Conservation (phyloP, 2,888 invertebrate species). For the Cosmorhoe ocellata region DNA sequence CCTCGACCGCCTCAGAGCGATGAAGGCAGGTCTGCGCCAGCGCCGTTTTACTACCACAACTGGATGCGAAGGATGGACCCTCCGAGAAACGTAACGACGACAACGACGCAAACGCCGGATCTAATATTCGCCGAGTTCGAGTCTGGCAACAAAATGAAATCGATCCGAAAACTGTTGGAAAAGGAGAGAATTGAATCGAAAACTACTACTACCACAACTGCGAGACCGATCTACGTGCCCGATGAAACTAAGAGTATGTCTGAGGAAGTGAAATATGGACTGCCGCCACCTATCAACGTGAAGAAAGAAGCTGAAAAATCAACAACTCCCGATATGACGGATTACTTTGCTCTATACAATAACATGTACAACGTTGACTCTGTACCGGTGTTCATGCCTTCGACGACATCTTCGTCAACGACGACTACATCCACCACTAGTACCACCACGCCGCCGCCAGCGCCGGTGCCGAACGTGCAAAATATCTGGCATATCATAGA, state of each 20-base stretch:
- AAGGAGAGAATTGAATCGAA: slow-evolving; percentile 54
- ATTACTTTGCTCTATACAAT: slow-evolving; percentile 62
- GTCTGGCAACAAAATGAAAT: slow-evolving; percentile 62
- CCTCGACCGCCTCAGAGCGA: slow-evolving; percentile 47
- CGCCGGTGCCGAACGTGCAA: slow-evolving; percentile 50
- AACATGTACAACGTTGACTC: slow-evolving; percentile 54
- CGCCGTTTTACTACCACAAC: slow-evolving; percentile 72
- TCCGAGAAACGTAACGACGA: slow-evolving; percentile 46
- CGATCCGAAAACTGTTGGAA: slow-evolving; percentile 67
- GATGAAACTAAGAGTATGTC: slow-evolving; percentile 46
- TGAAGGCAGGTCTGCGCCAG: slow-evolving; percentile 61
- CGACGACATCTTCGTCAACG: slow-evolving; percentile 31
- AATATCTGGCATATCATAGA: slow-evolving; percentile 78
- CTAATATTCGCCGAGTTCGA: slow-evolving; percentile 77
- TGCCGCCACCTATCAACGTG: slow-evolving; percentile 35
- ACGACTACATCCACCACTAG: slow-evolving; percentile 41
- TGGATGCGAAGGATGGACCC: slow-evolving; percentile 73
- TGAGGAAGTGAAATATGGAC: slow-evolving; percentile 43
- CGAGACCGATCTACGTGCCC: slow-evolving; percentile 63
- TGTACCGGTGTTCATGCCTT: slow-evolving; percentile 52
- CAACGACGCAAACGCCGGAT: slow-evolving; percentile 64
- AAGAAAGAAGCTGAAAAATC: slow-evolving; percentile 33
- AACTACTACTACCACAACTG: slow-evolving; percentile 46
- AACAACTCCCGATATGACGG: slow-evolving; percentile 48
- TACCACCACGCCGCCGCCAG: slow-evolving; percentile 51